Conservation (phyloP, 2,888 invertebrate genomes). For the Plagiodera versicolora region DNA sequence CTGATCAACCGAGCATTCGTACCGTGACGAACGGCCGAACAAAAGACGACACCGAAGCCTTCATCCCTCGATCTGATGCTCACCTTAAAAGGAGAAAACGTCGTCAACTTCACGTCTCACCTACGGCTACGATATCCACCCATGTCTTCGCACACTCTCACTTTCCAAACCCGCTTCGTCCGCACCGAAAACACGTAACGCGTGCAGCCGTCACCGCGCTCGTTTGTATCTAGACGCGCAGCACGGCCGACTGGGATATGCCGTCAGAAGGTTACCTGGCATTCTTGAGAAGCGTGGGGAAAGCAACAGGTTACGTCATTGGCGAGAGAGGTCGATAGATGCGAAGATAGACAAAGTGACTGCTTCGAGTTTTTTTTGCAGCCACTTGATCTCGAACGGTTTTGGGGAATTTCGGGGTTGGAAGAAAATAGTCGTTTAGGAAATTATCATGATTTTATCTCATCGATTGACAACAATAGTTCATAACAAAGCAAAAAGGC, state of each 20-base stretch:
- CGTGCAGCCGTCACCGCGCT: constrained; percentile 29
- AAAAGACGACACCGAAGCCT: too few relatives aligned
- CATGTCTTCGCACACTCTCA: constrained; percentile 32
- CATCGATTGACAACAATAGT: too few relatives aligned
- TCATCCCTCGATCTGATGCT: too few relatives aligned
- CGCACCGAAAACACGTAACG: constrained; percentile 20
- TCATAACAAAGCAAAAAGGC: too few relatives aligned
- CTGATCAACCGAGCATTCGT: too few relatives aligned
- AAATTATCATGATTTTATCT: too few relatives aligned
- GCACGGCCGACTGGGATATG: constrained; percentile 35
- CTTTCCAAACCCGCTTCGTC: constrained; percentile 26
- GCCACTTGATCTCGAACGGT: neutral
- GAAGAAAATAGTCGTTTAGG: too few relatives aligned
- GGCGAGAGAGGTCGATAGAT: neutral
- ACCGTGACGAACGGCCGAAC: too few relatives aligned
- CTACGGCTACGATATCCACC: constrained; percentile 16
- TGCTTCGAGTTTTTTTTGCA: neutral
- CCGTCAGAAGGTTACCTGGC: constrained; percentile 32
- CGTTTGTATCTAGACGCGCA: constrained; percentile 26
- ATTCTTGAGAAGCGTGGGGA: constrained; percentile 34
- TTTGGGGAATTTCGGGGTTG: too few relatives aligned
- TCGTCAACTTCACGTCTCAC: constrained; percentile 10
- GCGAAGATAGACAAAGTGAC: neutral
- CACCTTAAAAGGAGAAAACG: constrained; percentile 10
- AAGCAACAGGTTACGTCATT: constrained; percentile 36